Base-by-base conservation (phyloP, 2,888 invertebrate genomes). In the Aricia artaxerxes region DNA sequence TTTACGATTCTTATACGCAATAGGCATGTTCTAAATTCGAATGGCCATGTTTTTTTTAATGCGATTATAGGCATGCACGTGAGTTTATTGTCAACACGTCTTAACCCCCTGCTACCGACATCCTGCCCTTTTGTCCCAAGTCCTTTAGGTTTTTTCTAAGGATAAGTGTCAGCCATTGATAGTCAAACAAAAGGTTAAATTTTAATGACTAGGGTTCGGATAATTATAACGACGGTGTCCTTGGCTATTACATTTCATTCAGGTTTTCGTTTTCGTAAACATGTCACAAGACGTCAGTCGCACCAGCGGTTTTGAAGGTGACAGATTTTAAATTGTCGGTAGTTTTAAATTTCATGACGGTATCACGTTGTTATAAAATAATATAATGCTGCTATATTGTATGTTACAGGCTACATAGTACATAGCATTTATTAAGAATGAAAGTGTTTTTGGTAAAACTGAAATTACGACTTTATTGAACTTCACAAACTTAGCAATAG, bases 111-210 rank as follows among this genome's bases (percentile, higher is more conserved):
- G 69, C 69, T 69, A 69, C 69, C 69, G 35, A 69, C 69, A 69
- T 69, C 69, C 69, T 69, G 69, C 24, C 69, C 13, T 69, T 38
- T 69, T 69, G 69, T 69, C 69, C 35, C 69, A 69, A 38, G 69
- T 69, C 69, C 69, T 69, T 35, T 13, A 35, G 69, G 69, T 73
- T 73, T 73, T 73, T 73, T 73, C 16, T 24, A 7, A 73, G 44
- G 73, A 73, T 73, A 44, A 73, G 73, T 73, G 73, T 73, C 73
- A 73, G 24, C 73, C n/a, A 73, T 73, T 73, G 73, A 73, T 73
- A 73, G n/a, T 9, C 73, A 73, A 73, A 69, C 69, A 69, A 69
- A 69, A 69, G 69, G 13, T 69, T 31, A 69, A 69, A 13, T 35
- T 69, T 38, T 38, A 69, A 69, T 69, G 35, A 38, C 69, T 69